Conservation (phyloP, 2,797 vertebrate species). For the Sarcoramphus papa region DNA sequence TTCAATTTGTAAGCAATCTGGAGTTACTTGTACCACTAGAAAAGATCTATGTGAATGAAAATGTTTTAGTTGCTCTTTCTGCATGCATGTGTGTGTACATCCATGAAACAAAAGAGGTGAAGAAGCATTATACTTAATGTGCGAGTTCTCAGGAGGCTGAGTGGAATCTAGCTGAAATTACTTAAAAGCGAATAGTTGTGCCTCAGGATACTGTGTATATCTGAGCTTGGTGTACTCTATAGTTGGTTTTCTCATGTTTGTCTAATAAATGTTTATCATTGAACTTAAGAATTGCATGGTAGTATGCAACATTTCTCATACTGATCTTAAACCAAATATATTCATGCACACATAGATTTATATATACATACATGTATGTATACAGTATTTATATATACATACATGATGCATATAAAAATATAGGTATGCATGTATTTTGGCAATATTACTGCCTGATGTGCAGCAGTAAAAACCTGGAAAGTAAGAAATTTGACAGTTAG, state of each 20-base stretch:
- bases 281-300: background rate
- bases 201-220: rapidly evolving
- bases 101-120: background rate
- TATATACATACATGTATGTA: background rate
- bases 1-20: background rate
- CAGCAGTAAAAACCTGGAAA: background rate
- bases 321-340: background rate
- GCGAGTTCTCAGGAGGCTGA: background rate
- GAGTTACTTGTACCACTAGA: background rate
- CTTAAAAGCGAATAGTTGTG: background rate
- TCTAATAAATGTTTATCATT: background rate
- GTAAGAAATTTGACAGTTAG: background rate
- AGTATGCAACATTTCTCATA: background rate
- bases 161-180: background rate
- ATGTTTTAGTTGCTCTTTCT: background rate
- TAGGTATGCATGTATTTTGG: background rate
- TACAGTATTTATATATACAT: background rate
- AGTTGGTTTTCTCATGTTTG: background rate
- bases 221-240: background rate
- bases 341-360: background rate
- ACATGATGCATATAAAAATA: background rate
- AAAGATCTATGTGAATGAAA: background rate
- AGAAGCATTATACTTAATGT: background rate
- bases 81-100: too few relatives aligned
- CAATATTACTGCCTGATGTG: background rate